phyloP scores from a whole-genome alignment of 2,113 vertebrate species.

The Nymphicus hollandicus region DNA sequence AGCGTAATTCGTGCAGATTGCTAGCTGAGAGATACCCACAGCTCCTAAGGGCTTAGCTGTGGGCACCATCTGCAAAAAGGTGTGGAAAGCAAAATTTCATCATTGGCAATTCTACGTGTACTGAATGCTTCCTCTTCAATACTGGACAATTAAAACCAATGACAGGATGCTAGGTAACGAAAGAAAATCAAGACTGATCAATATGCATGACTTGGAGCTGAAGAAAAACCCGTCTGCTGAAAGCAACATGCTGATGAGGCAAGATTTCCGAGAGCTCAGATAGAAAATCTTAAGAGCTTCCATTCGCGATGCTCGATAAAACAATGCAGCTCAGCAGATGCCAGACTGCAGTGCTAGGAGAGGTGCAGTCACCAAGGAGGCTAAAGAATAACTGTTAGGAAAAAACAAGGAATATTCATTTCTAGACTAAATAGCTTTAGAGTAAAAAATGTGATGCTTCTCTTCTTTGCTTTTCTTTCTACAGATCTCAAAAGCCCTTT shows the following conservation, averaged over 20 bases:
- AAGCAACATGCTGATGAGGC: constrained; percentile 51
- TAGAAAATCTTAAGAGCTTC: constrained; percentile 20
- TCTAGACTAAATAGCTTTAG: background rate
- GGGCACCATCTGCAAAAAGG: background rate
- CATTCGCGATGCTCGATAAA: background rate
- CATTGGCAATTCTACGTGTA: background rate
- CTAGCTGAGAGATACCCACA: background rate
- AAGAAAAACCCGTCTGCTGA: background rate
- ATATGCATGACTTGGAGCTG: constrained; percentile 50
- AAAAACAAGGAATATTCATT: background rate
- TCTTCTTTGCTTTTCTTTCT: background rate
- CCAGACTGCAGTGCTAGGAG: background rate
- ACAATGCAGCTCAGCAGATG: background rate
- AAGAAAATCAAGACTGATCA: constrained; percentile 41
- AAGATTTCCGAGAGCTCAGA: background rate
- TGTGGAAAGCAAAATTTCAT: background rate
- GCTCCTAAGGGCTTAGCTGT: background rate
- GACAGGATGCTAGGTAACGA: constrained; percentile 32
- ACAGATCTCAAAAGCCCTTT: background rate
- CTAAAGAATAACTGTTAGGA: background rate
- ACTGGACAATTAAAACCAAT: constrained; percentile 29
- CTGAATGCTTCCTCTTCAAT: background rate
- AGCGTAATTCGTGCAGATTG: background rate
- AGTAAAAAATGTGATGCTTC: background rate
- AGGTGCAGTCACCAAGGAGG: background rate